These are phyloP conservation scores for Echeneis naucrates DNA, from an alignment of 2,797 vertebrate genomes.

Conservation along the genomic window DNA sequence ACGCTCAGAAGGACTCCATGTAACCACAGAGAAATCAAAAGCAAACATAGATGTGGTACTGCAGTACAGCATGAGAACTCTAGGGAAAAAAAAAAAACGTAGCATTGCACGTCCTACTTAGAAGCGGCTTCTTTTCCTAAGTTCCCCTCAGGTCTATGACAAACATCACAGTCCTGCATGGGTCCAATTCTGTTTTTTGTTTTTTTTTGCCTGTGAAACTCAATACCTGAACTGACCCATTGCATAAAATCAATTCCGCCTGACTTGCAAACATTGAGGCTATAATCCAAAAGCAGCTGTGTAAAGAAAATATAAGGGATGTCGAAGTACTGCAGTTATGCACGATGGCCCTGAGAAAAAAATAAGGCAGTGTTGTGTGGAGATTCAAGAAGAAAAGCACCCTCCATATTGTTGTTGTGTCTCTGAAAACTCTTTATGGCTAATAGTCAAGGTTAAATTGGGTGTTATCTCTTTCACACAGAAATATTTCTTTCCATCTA, in stretches of 20 bases:
- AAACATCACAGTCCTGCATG: background rate
- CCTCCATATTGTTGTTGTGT: too few relatives aligned
- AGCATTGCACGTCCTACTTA: conserved; percentile 15
- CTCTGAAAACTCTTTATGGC: too few relatives aligned
- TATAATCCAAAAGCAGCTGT: background rate
- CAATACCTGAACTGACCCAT: background rate
- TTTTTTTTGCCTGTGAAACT: conserved; percentile 1
- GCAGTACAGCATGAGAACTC: conserved; percentile 3
- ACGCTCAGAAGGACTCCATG: conserved; percentile 27
- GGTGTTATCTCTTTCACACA: too few relatives aligned
- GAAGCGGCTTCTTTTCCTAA: background rate
- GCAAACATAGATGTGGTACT: conserved; percentile 30
- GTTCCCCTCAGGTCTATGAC: background rate
- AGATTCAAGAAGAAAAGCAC: too few relatives aligned
- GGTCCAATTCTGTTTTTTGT: too few relatives aligned
- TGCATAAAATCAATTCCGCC: background rate
- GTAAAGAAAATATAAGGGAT: background rate
- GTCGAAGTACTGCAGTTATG: background rate
- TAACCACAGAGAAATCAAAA: conserved; percentile 29
- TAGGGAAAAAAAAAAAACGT: conserved; percentile 29
- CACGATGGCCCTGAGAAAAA: too few relatives aligned
- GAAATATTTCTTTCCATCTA: too few relatives aligned
- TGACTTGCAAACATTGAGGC: background rate
- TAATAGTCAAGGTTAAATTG: too few relatives aligned
- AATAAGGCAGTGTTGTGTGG: too few relatives aligned